Evolutionary conservation across 2,113 vertebrate genomes (phyloP).

Genomic region (Nothocercus nigrocapillus): DNA sequence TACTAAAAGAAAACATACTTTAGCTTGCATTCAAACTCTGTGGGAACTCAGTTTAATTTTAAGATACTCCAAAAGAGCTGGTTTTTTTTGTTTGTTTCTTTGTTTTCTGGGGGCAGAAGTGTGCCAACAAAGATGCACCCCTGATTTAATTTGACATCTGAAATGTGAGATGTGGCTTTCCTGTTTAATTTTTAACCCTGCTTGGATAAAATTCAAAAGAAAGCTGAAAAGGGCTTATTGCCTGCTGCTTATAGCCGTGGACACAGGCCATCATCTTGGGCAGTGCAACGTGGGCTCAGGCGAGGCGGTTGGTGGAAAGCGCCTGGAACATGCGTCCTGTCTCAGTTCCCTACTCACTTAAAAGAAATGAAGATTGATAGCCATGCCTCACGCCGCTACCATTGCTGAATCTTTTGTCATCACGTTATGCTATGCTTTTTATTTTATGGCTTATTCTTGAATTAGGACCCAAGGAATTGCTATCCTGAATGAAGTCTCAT

Average conservation of each 20-base stretch:
- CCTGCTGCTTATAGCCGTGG: not conserved
- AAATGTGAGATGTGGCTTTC: not conserved
- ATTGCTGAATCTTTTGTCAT: not conserved
- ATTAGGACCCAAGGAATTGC: conserved; percentile 77
- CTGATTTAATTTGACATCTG: not conserved
- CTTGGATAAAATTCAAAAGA: not conserved
- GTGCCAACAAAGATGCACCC: not conserved
- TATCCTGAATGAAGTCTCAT: conserved; percentile 88
- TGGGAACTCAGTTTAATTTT: not conserved
- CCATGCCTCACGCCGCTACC: not conserved
- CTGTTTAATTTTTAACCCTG: not conserved
- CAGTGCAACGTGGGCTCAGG: not conserved
- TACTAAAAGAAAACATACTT: not conserved
- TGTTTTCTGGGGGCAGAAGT: not conserved
- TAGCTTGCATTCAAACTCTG: not conserved
- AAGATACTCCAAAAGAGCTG: not conserved
- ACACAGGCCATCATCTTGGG: not conserved
- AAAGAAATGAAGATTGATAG: not conserved
- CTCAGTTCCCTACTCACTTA: not conserved
- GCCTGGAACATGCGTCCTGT: not conserved
- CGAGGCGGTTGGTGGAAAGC: not conserved
- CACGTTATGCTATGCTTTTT: not conserved
- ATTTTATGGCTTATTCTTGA: not conserved
- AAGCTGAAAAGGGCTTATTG: not conserved
- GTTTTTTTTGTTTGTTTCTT: no score